These are phyloP conservation scores for Brevipalpus yothersi DNA, from an alignment of 1,140 invertebrate species.

Conservation along the genomic window DNA sequence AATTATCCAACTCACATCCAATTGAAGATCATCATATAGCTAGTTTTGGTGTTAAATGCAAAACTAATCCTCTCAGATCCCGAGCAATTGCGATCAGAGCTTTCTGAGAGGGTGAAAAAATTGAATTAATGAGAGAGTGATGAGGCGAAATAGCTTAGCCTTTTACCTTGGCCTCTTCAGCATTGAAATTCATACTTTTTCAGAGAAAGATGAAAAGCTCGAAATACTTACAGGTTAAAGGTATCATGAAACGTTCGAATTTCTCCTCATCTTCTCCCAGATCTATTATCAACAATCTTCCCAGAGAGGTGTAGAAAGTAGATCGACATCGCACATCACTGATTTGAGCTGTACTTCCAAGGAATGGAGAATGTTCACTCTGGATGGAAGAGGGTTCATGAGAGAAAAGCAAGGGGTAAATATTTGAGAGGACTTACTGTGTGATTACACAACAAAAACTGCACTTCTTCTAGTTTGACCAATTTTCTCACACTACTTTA, in stretches of 20 bases:
- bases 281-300: constrained; percentile 80
- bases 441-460: constrained; percentile 92
- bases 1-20: constrained; percentile 53
- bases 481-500: constrained; percentile 90
- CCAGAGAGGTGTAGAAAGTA: constrained; percentile 89
- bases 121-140: background rate
- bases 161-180: constrained; percentile 57
- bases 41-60: constrained; percentile 84
- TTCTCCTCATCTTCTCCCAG: constrained; percentile 88
- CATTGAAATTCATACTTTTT: no score
- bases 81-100: constrained; percentile 77
- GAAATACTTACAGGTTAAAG: constrained; percentile 57
- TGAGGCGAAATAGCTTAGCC: background rate
- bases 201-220: no score
- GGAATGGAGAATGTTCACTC: constrained; percentile 93
- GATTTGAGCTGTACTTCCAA: constrained; percentile 60
- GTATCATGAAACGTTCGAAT: constrained; percentile 88
- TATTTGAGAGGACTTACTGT: constrained; percentile 35
- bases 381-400: constrained; percentile 21
- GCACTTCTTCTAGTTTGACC: constrained; percentile 87
- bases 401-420: background rate
- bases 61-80: constrained; percentile 74
- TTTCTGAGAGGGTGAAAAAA: constrained; percentile 26
- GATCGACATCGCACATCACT: constrained; percentile 81
- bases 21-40: constrained; percentile 95